These are phyloP conservation scores for Atethmia centrago DNA, from an alignment of 2,888 invertebrate genomes.

Conservation along the genomic window DNA sequence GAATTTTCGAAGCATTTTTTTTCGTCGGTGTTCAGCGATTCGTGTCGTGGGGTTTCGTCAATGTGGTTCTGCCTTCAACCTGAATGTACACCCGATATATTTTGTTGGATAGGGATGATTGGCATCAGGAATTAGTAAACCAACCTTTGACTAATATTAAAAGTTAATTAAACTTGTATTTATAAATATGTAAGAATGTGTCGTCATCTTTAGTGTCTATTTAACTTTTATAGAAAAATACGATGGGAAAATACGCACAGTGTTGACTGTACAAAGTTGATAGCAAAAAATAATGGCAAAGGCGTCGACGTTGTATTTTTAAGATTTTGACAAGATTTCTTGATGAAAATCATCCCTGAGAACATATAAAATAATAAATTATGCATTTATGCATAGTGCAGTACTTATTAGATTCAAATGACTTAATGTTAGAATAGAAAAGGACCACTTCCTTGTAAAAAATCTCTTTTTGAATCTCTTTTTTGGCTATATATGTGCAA, in stretches of 20 bases:
- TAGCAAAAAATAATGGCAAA: background rate
- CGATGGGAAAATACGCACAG: slow-evolving; percentile 7
- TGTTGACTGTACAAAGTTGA: slow-evolving; percentile 5
- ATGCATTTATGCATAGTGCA: slow-evolving; percentile 51
- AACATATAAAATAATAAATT: slow-evolving; percentile 48
- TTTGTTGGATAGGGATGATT: slow-evolving; percentile 62
- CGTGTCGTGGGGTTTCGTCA: slow-evolving; percentile 3
- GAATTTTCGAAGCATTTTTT: slow-evolving; percentile 9
- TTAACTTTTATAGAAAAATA: slow-evolving; percentile 19
- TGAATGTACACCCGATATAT: slow-evolving; percentile 55
- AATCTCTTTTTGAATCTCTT: slow-evolving; percentile 65
- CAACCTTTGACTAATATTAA: slow-evolving; percentile 43
- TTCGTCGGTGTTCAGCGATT: background rate
- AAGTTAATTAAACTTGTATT: slow-evolving; percentile 24
- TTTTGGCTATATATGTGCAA: slow-evolving; percentile 43
- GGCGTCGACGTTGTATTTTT: slow-evolving; percentile 13
- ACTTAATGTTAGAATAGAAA: slow-evolving; percentile 59
- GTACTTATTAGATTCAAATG: slow-evolving; percentile 66
- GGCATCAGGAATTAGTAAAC: slow-evolving; percentile 37
- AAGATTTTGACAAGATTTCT: slow-evolving; percentile 23
- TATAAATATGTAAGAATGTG: slow-evolving; percentile 33
- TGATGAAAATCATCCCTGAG: slow-evolving; percentile 54
- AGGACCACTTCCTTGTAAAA: slow-evolving; percentile 53
- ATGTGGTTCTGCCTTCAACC: slow-evolving; percentile 38
- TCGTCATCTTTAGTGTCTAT: slow-evolving; percentile 15